Evolutionary conservation across 2,888 invertebrate genomes (phyloP), one percentile per base, ranked within the genome.

Genomic region (Invenusta paracnida): DNA sequence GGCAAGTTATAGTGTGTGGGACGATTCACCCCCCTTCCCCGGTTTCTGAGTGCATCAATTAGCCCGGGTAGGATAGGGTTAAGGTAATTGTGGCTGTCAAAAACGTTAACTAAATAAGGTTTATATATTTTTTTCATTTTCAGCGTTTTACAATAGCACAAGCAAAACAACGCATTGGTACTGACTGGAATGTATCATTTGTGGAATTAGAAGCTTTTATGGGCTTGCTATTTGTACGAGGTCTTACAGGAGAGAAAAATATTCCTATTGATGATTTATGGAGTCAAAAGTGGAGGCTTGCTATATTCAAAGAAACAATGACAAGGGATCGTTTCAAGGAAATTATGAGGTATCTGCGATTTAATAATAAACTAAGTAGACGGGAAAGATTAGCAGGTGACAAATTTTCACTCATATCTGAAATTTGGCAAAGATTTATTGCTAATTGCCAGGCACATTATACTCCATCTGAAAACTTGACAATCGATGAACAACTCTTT

Each of bases 251-350:
- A 29, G 83, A 2, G 11, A 82, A 82, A 28, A 82, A 82, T 28
- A n/a, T 29, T 25, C 83, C 83, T 2, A 5, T 82, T 5, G 5
- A 82, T 23, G 2, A 29, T 28, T 23, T 82, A 5, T 82, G 83
- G 83, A 82, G 29, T 82, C 31, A 28, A 29, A 23, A 28, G 28
- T 82, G n/a, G 27, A 30, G 83, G 11, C 2, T 30, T 2, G 5
- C 29, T 29, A 82, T 82, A n/a, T 82, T 82, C 31, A 28, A 23
- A 82, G 11, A 82, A 82, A 25, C 79, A 5, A 82, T 82, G 31
- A 1, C 83, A 5, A 2, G 29, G 30, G 83, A 30, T 29, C 29
- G 83, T 5, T 82, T 82, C 23, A 29, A 30, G 27, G 83, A 82
- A 82, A 82, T 82, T 5, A 2, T 29, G 83, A 82, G 29, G 29